These are phyloP conservation scores for Panopea generosa DNA, from an alignment of 2,888 invertebrate genomes.

Conservation along the genomic window DNA sequence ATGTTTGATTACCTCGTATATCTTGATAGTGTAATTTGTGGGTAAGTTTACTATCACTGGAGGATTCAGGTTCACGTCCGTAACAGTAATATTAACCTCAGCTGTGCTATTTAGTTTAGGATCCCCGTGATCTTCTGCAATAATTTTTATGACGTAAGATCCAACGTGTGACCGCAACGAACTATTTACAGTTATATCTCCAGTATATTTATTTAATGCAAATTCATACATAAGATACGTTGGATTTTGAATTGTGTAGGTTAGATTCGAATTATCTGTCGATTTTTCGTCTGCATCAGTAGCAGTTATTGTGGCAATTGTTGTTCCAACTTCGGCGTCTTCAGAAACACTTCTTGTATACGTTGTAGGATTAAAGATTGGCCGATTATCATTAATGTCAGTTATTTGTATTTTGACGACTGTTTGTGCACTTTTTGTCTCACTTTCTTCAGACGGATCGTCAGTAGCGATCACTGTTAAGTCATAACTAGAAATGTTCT, in stretches of 20 bases:
- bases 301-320: constrained; percentile 20
- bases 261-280: constrained; percentile 7
- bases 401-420: constrained; percentile 51
- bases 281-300: constrained; percentile 24
- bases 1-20: constrained; percentile 60
- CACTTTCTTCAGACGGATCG: constrained; percentile 23
- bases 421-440: constrained; percentile 18
- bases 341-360: constrained; percentile 48
- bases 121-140: constrained; percentile 39
- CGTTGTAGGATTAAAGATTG: constrained; percentile 88
- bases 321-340: neutral
- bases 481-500: neutral
- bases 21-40: constrained; percentile 14
- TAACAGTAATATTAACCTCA: constrained; percentile 28
- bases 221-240: constrained; percentile 19
- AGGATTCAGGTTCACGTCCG: constrained; percentile 45
- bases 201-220: constrained; percentile 20
- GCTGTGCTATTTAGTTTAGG: constrained; percentile 16
- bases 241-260: constrained; percentile 10
- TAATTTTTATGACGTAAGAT: constrained; percentile 19
- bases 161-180: constrained; percentile 30
- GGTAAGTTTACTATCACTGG: constrained; percentile 36
- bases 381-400: constrained; percentile 97
- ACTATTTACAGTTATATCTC: constrained; percentile 34
- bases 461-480: constrained; percentile 34